A percentile compares a stretch with the other conserved stretches of the same genome.
Conservation (phyloP, 2,113 vertebrate species). For the Telmatochromis brichardi region DNA sequence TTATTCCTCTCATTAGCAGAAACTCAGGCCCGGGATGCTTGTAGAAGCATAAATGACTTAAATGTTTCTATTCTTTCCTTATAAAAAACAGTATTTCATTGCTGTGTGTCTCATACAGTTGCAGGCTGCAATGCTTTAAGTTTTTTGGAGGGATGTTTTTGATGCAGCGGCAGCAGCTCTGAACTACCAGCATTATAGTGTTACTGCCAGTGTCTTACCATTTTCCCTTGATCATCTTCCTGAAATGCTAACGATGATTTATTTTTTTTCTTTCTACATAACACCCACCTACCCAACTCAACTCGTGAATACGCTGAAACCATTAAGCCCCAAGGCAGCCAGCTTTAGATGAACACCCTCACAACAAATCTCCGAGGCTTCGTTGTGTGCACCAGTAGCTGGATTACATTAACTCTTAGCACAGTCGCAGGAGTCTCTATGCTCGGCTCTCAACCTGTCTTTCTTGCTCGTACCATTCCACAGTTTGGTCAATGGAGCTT, state of each 20-base stretch:
- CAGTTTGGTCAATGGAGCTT: constrained; percentile 50
- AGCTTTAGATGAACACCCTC: background rate
- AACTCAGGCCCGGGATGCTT: background rate
- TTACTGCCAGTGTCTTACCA: background rate
- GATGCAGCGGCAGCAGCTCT: background rate
- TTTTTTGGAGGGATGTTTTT: background rate
- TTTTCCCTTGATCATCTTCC: background rate
- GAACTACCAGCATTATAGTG: background rate
- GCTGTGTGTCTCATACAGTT: background rate
- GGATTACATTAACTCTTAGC: background rate
- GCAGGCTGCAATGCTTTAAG: background rate
- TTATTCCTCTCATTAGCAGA: background rate
- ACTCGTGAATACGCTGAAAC: background rate
- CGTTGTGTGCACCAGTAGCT: background rate
- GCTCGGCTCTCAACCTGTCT: background rate
- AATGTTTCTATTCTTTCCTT: background rate
- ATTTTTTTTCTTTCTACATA: background rate
- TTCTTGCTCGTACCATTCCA: constrained; percentile 5
- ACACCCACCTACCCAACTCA: background rate
- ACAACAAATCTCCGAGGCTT: background rate
- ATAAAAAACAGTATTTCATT: background rate
- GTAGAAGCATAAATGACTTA: background rate
- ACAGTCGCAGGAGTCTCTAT: background rate
- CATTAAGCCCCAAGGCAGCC: background rate
- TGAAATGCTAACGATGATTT: background rate